Evolutionary conservation across 2,888 invertebrate genomes (phyloP), one percentile per base, ranked within the genome.

Genomic region (Cheilosia urbana): DNA sequence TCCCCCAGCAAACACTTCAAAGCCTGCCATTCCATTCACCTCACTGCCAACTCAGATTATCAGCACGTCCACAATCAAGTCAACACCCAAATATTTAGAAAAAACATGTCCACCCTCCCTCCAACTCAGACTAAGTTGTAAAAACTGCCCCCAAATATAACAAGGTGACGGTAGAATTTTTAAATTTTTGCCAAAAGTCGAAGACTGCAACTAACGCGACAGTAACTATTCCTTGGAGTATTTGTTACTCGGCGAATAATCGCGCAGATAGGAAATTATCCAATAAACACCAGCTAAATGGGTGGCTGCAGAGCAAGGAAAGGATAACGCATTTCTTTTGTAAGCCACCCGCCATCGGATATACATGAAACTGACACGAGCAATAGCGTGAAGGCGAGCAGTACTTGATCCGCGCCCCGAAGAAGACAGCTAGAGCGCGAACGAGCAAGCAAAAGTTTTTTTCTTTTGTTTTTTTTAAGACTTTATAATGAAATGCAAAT

Each of bases 401-500:
- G 49, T 30, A 40, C 63, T 21, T 11, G 27, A 49, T 34, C 13
- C 13, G 11, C 37, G 2, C 13, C 4, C 37, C 13, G 13, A 37
- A 13, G 30, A 37, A 15, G 45, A 13, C 13, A 47, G 21, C 9
- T 17, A 30, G 30, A 9, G 3, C 37, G 3, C 37, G 13, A 42
- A 53, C 51, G 24, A n/a, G 47, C 51, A 58, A 75, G 75, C 24
- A 60, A 24, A 78, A 68, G 51, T 68, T 78, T 65, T 58, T 24
- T 24, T 51, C 1, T 51, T 30, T 30, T 6, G 5, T 45, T 77
- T 37, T 58, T 60, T 71, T 75, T 40, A 79, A 69, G 75, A 69
- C 73, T 78, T 79, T 55, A 79, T 84, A 84, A 79, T 79, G 73
- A 84, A 78, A 84, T 84, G 84, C 84, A 84, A 84, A 84, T 79